Percentiles rank a stretch among this genome's conserved stretches.
Evolutionary conservation across 2,113 vertebrate genomes (phyloP).

Genomic region (Ceuthmochares aereus): DNA sequence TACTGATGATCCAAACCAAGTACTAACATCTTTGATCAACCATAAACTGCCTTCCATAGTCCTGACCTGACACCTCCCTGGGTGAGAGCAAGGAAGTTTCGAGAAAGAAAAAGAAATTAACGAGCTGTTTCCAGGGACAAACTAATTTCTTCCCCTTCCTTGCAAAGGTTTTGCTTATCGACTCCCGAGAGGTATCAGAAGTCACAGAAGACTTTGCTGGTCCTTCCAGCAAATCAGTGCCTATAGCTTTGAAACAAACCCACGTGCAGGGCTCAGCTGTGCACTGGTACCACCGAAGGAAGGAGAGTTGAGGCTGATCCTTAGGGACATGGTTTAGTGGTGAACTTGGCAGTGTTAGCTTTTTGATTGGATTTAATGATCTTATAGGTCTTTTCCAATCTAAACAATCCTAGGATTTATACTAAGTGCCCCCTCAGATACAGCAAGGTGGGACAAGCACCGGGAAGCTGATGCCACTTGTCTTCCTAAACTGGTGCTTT

Average conservation of each 20-base stretch:
- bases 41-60: slow-evolving; percentile 23
- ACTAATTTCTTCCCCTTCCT: slow-evolving; percentile 1
- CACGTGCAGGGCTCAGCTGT: neutral
- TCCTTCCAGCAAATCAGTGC: neutral
- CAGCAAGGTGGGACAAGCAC: neutral
- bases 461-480: neutral
- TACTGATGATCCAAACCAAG: slow-evolving; percentile 36
- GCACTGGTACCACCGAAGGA: fast-evolving
- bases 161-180: neutral
- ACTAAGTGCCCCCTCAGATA: neutral
- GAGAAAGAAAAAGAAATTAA: slow-evolving; percentile 39
- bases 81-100: slow-evolving; percentile 27
- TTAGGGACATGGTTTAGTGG: no score
- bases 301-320: neutral
- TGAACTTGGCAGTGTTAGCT: no score
- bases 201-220: neutral
- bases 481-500: neutral
- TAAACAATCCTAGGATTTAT: no score
- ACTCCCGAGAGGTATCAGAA: neutral
- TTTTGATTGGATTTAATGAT: no score
- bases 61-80: slow-evolving; percentile 56
- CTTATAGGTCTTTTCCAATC: no score
- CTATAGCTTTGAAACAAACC: neutral
- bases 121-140: slow-evolving; percentile 33
- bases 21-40: slow-evolving; percentile 61